phyloP scores from a whole-genome alignment of 2,888 invertebrate genomes.

The Spilarctia lutea region DNA sequence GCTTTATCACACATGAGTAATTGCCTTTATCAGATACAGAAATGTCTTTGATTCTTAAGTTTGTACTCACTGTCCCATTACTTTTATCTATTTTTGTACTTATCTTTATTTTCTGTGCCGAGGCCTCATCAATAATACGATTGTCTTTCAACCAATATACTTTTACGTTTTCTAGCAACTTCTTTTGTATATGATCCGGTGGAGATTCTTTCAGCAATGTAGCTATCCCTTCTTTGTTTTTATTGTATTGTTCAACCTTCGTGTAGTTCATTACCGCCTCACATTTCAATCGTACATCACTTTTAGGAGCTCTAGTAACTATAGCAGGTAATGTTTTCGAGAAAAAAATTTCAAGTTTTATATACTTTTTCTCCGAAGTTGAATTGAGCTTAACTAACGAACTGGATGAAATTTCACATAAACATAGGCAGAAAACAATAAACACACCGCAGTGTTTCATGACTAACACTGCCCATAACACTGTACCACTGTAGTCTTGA shows the following conservation, averaged over 20 bases:
- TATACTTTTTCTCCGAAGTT: conserved; percentile 75
- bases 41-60: conserved; percentile 71
- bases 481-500: conserved; percentile 34
- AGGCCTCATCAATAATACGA: conserved; percentile 60
- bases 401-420: conserved; percentile 67
- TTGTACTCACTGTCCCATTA: conserved; percentile 76
- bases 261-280: conserved; percentile 81
- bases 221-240: conserved; percentile 75
- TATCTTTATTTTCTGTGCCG: conserved; percentile 64
- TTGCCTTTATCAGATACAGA: conserved; percentile 70
- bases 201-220: conserved; percentile 73
- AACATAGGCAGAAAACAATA: conserved; percentile 73
- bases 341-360: conserved; percentile 80
- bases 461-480: conserved; percentile 80
- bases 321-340: conserved; percentile 73
- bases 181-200: conserved; percentile 76
- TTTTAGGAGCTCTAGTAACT: conserved; percentile 63
- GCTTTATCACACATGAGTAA: conserved; percentile 80
- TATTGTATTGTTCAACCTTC: conserved; percentile 75
- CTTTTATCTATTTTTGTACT: conserved; percentile 74
- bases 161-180: conserved; percentile 76
- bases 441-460: conserved; percentile 79
- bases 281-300: conserved; percentile 76
- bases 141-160: conserved; percentile 80
- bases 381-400: conserved; percentile 68